These are phyloP conservation scores for Sebastes vulpes DNA, from an alignment of 2,797 vertebrate species.

Conservation along the genomic window DNA sequence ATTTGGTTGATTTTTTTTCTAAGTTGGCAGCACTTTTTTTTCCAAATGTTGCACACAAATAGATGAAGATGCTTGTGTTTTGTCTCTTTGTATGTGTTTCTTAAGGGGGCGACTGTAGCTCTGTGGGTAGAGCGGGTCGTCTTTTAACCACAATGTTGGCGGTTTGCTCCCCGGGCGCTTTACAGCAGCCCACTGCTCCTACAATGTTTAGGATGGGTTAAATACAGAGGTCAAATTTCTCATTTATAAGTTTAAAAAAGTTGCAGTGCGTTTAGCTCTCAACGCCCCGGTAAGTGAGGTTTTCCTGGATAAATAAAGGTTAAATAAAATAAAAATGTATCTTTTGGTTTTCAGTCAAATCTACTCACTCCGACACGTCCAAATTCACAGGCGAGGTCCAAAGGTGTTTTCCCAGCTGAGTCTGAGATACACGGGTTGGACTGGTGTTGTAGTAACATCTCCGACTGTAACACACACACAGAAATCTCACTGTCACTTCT, in stretches of 20 bases:
- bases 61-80: neutral
- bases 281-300: neutral
- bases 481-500: conserved; percentile 9
- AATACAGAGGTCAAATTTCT: no score
- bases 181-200: no score
- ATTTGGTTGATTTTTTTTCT: neutral
- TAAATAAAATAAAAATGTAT: neutral
- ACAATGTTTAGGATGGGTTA: no score
- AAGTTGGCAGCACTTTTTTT: neutral
- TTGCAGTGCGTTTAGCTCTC: neutral
- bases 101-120: no score
- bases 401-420: conserved; percentile 93
- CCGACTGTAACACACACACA: conserved; percentile 84
- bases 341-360: neutral
- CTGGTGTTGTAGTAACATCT: conserved; percentile 98
- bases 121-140: no score
- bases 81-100: neutral
- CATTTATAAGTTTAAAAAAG: no score
- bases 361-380: conserved; percentile 93
- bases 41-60: neutral
- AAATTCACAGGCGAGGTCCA: conserved; percentile 98
- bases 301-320: neutral
- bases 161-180: no score
- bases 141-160: no score
- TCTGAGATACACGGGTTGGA: conserved; percentile 98